Evolutionary conservation across 1,140 invertebrate genomes (phyloP), one percentile per base, ranked within the genome.

Genomic region (Apis cerana): DNA sequence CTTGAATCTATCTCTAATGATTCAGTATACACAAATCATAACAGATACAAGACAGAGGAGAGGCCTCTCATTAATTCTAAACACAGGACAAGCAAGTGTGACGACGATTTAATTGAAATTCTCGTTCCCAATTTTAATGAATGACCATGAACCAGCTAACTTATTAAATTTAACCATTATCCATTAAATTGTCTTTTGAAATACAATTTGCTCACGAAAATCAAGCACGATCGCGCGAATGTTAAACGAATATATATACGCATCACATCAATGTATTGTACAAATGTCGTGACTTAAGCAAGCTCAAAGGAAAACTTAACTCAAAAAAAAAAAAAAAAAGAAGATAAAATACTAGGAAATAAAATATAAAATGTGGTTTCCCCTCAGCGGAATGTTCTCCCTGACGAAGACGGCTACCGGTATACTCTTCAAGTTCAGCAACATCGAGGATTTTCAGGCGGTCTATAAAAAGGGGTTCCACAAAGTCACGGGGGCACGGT

Each of bases 401-500:
- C 94, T 97, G 86, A 97, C 97, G 64, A 97, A 97, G 94, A 97
- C 97, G 2, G 97, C 97, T 77, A 97, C 97, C 68, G 97, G 97
- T n/a, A 97, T 97, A 88, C 95, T 97, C 68, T 97, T 97, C 95
- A 97, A 97, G 93, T 97, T 97, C 93, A 97, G 97, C 85, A 96
- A 97, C 92, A 96, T 97, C 87, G 97, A 97, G 81, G 97, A 97
- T 91, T 97, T 96, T 93, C 96, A 97, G 92, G 96, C 96, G 91
- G 97, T 97, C 59, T 97, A 96, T 94, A 97, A 97, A 92, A 97
- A 97, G 91, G 97, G 97, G 19, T 97, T 97, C 93, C 97, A 97
- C 92, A 97, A 97, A 94, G 97, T 97, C 67, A 97, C 96, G 74
- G 96, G 96, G 19, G 96, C 96, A 13, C 95, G 96, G 75, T 97